Percentiles rank a stretch among this genome's conserved stretches.
phyloP scores from a whole-genome alignment of 2,888 invertebrate genomes.

The Linnaemya vulpina region DNA sequence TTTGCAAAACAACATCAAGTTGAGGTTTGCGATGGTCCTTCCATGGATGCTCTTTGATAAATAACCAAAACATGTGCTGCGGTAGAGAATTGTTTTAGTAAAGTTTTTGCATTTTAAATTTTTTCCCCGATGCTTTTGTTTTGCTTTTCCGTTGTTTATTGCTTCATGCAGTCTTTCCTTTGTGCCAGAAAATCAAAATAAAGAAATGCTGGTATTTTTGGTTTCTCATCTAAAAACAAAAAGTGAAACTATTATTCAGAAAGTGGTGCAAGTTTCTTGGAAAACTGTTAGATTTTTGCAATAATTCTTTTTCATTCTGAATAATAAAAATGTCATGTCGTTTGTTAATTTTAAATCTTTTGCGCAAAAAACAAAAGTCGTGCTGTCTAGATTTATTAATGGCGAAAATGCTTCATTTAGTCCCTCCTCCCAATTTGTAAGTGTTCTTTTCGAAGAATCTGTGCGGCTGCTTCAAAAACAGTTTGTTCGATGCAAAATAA shows the following conservation, averaged over 20 bases:
- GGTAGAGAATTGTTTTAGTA: conserved; percentile 15
- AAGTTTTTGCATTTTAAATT: background rate
- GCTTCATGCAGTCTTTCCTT: background rate
- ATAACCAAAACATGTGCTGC: conserved; percentile 36
- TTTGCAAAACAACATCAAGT: too few relatives aligned
- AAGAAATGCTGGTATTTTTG: background rate
- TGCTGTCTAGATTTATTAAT: too few relatives aligned
- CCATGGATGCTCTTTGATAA: background rate
- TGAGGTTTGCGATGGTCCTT: too few relatives aligned
- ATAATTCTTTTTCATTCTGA: too few relatives aligned
- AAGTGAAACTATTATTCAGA: background rate
- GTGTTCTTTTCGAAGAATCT: too few relatives aligned
- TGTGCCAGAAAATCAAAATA: conserved; percentile 6
- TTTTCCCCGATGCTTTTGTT: background rate
- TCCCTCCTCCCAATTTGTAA: too few relatives aligned
- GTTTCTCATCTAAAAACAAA: background rate
- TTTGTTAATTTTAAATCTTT: too few relatives aligned
- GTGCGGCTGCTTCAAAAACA: too few relatives aligned
- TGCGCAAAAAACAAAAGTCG: too few relatives aligned
- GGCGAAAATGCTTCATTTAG: too few relatives aligned
- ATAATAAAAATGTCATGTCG: too few relatives aligned
- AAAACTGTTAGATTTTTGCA: background rate
- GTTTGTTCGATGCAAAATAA: too few relatives aligned
- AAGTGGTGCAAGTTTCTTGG: background rate
- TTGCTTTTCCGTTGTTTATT: background rate